Evolutionary conservation across 2,888 invertebrate species (phyloP), one percentile per base, ranked within the genome.

Genomic region (Hypena proboscidalis): DNA sequence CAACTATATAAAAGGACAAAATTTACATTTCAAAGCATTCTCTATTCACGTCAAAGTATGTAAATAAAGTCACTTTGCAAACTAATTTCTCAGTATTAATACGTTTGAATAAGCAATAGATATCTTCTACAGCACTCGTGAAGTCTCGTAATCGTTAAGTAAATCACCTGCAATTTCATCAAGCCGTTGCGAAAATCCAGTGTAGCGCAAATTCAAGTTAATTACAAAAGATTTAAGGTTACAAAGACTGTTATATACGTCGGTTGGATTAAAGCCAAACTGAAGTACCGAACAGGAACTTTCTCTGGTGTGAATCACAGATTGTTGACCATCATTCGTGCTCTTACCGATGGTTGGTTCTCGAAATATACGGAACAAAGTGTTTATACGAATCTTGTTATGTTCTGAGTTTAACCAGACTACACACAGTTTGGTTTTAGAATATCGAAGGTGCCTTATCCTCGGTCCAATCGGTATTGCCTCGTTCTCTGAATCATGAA

Each of bases 211-310:
- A 60, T 31, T 57, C 36, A 22, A 45, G 48, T 60, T 64, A 62
- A 64, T 60, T 59, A 49, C 49, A 45, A 51, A 57, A 52, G 49
- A 60, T 54, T 43, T 50, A 54, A 47, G 40, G 31, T 46, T 44
- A 53, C 50, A 40, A 53, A 46, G 48, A 49, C 46, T 22, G 13
- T 20, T 33, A 25, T 29, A 33, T 31, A 46, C 48, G 62, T 45
- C 42, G 27, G 21, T 49, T 63, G 63, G 59, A 63, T 39, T 44
- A 43, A 14, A 29, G 60, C 60, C 60, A 61, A 51, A 29, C 25
- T 42, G 35, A 41, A 38, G 45, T 29, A 44, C 36, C 5, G 8
- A 44, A 40, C 30, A 38, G 41, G 33, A 43, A 57, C 61, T 57
- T 64, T 52, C 43, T 41, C 41, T 15, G 40, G 26, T 3, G 11